Conservation (phyloP, 1,140 invertebrate genomes). For the Megalonaias nervosa region DNA sequence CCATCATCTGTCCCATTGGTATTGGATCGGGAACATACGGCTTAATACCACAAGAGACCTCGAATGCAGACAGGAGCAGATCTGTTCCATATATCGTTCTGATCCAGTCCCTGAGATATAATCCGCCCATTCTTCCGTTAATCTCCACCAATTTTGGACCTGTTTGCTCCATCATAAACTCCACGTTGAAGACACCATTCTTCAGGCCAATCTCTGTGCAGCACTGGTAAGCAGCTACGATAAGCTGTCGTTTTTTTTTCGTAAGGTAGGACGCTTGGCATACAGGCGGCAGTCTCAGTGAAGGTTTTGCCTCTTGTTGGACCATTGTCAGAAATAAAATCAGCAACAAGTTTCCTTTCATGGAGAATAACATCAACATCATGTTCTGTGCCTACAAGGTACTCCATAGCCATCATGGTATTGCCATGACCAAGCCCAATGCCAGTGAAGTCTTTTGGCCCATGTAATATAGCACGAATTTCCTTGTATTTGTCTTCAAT, state of each 20-base stretch:
- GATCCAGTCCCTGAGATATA: constrained; percentile 57
- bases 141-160: constrained; percentile 57
- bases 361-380: constrained; percentile 50
- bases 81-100: constrained; percentile 42
- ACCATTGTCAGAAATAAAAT: constrained; percentile 54
- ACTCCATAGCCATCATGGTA: constrained; percentile 47
- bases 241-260: constrained; percentile 46
- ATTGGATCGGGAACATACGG: constrained; percentile 30
- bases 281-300: constrained; percentile 39
- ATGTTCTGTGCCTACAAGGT: constrained; percentile 46
- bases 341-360: constrained; percentile 44
- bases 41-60: constrained; percentile 42
- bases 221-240: constrained; percentile 48
- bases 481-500: constrained; percentile 19
- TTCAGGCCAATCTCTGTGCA: constrained; percentile 46
- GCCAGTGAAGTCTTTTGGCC: constrained; percentile 40
- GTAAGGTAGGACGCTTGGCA: constrained; percentile 40
- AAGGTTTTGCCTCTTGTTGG: constrained; percentile 42
- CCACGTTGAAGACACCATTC: constrained; percentile 56
- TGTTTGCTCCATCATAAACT: constrained; percentile 48
- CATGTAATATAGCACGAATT: constrained; percentile 21
- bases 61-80: constrained; percentile 38
- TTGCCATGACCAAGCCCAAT: constrained; percentile 49
- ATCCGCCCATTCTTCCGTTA: constrained; percentile 56
- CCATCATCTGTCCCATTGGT: constrained; percentile 30